Percentiles rank a stretch among this genome's conserved stretches.
phyloP scores from a whole-genome alignment of 2,888 invertebrate genomes.

The Chloroclystis v-ata region DNA sequence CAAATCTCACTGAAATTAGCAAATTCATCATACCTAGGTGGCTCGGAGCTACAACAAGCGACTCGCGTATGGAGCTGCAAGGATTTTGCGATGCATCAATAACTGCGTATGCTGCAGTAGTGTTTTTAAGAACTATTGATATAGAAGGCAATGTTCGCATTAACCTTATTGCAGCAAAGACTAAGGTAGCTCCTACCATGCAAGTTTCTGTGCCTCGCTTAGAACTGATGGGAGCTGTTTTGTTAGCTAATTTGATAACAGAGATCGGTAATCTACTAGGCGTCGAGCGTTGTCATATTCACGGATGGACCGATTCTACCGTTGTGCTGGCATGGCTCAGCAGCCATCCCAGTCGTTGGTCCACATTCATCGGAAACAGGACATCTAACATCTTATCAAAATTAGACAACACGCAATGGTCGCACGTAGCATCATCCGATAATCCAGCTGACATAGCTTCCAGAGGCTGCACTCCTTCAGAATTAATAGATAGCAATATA shows the following conservation, averaged over 20 bases:
- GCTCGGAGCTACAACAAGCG: neutral
- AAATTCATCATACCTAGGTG: neutral
- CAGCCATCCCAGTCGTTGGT: constrained; percentile 3
- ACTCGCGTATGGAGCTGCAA: neutral
- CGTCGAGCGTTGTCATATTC: neutral
- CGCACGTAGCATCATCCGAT: constrained; percentile 11
- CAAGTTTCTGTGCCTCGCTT: no score
- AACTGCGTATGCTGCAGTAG: constrained; percentile 2
- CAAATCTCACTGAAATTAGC: neutral
- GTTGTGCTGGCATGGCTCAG: constrained; percentile 8
- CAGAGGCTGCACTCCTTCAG: neutral
- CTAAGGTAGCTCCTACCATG: constrained; percentile 21
- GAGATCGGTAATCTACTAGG: constrained; percentile 1
- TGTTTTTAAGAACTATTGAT: neutral
- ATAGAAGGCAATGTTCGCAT: no score
- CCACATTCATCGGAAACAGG: constrained; percentile 6
- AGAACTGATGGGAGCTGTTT: constrained; percentile 5
- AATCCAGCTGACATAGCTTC: constrained; percentile 18
- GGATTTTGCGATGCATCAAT: constrained; percentile 5
- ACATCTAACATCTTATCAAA: constrained; percentile 1
- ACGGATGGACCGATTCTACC: constrained; percentile 17
- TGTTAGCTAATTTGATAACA: neutral
- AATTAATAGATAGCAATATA: neutral
- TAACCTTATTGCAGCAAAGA: no score
- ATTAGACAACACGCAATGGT: constrained; percentile 15